These are phyloP conservation scores for Lordiphosa clarofinis DNA, from an alignment of 1,140 invertebrate species.

Conservation along the genomic window DNA sequence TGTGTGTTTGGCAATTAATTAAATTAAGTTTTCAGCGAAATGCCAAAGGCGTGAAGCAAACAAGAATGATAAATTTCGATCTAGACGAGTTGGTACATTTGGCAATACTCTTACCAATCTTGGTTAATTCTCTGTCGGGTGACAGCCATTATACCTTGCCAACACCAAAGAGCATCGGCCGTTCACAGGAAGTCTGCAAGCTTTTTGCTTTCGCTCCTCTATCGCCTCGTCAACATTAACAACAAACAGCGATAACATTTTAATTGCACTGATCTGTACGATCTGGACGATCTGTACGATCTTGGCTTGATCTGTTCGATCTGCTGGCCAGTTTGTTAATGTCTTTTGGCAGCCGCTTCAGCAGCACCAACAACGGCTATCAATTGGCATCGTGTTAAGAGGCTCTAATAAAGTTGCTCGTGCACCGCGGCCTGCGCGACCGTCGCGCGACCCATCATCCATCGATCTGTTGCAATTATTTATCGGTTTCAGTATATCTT, in stretches of 20 bases:
- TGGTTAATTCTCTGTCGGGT: neutral
- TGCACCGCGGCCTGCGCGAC: constrained; percentile 6
- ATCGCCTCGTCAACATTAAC: constrained; percentile 56
- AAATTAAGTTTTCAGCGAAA: constrained; percentile 77
- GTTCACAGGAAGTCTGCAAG: constrained; percentile 37
- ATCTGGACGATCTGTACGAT: constrained; percentile 31
- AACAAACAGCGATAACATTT: constrained; percentile 75
- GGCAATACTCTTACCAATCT: constrained; percentile 9
- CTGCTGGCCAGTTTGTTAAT: constrained; percentile 69
- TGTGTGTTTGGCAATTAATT: constrained; percentile 73
- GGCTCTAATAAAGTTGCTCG: constrained; percentile 70
- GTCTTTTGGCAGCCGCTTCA: constrained; percentile 62
- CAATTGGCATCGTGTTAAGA: constrained; percentile 63
- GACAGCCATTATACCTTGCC: too few relatives aligned
- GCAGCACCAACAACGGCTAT: constrained; percentile 26
- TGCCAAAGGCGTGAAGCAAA: constrained; percentile 70
- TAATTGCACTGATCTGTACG: constrained; percentile 68
- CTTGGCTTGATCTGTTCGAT: constrained; percentile 41
- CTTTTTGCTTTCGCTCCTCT: constrained; percentile 10
- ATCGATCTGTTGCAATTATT: constrained; percentile 69
- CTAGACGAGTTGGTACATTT: neutral
- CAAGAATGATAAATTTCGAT: constrained; percentile 7
- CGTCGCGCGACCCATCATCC: constrained; percentile 25
- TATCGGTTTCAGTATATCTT: constrained; percentile 63
- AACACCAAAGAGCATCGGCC: too few relatives aligned